phyloP scores from a whole-genome alignment of 2,113 vertebrate species.

The Scolopax mira region DNA sequence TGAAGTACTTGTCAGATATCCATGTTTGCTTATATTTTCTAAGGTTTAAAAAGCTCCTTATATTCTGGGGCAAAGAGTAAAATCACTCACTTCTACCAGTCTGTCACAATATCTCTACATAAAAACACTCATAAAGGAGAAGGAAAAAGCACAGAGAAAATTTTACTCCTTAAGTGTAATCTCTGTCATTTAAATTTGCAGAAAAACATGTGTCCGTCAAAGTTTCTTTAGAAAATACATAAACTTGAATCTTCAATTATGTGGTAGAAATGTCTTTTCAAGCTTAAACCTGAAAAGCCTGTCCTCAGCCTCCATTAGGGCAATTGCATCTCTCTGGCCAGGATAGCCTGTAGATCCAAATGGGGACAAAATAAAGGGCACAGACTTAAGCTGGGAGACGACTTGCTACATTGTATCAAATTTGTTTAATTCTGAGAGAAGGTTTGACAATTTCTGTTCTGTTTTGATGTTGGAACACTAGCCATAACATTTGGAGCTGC shows the following conservation, averaged over 20 bases:
- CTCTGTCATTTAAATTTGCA: neutral
- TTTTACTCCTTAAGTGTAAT: neutral
- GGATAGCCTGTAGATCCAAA: neutral
- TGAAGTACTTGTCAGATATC: neutral
- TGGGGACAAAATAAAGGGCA: neutral
- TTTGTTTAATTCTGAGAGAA: neutral
- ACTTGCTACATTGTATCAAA: neutral
- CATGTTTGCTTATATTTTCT: neutral
- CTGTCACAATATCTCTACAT: neutral
- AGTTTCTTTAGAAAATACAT: neutral
- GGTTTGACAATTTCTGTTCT: neutral
- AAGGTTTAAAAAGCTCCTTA: neutral
- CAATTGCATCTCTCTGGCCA: neutral
- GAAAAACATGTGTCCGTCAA: neutral
- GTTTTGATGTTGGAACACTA: neutral
- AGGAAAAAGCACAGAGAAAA: neutral
- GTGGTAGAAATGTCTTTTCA: neutral
- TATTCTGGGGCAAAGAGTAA: neutral
- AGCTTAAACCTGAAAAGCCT: neutral
- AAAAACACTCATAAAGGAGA: neutral
- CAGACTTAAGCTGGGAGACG: accelerated
- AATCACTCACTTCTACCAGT: neutral
- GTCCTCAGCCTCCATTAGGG: neutral
- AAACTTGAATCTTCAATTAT: neutral
- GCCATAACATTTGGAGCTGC: neutral